Conservation (phyloP, 2,888 invertebrate species). For the Chalcis sispes region DNA sequence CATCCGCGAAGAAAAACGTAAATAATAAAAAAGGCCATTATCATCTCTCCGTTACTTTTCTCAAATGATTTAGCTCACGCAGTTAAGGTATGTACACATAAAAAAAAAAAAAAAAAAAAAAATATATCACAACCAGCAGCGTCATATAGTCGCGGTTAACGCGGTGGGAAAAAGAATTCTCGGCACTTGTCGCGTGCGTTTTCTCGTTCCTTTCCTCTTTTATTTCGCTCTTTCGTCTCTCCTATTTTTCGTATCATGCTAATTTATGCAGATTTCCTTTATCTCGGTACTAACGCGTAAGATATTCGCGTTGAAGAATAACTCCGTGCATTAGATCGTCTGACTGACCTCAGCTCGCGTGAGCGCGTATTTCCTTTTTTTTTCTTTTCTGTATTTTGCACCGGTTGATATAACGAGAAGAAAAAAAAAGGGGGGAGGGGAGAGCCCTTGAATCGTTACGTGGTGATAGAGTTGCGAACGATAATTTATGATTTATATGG, state of each 20-base stretch:
- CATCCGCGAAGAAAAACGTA: neutral
- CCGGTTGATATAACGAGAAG: too few species aligned
- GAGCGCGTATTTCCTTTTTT: neutral
- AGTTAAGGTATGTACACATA: conserved; percentile 48
- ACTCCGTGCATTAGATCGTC: conserved; percentile 18
- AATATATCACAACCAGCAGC: conserved; percentile 17
- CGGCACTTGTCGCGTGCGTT: conserved; percentile 43
- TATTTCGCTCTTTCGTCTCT: neutral
- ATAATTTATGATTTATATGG: conserved; percentile 42
- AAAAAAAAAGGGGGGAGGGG: too few species aligned
- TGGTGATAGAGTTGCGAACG: conserved; percentile 24
- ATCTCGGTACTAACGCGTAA: conserved; percentile 28
- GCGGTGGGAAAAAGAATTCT: too few species aligned
- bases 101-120: too few species aligned
- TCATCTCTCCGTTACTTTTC: conserved; percentile 46
- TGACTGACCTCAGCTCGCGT: neutral
- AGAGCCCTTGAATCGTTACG: neutral
- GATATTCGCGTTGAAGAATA: conserved; percentile 32
- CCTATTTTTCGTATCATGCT: conserved; percentile 36
- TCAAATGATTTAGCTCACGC: conserved; percentile 43
- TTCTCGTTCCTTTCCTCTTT: neutral
- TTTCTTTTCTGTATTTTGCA: neutral
- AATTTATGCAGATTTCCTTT: conserved; percentile 55
- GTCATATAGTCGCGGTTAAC: neutral
- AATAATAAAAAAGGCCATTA: conserved; percentile 53